Evolutionary conservation across 2,113 vertebrate species (phyloP).

Genomic region (Tychaedon coryphoeus): DNA sequence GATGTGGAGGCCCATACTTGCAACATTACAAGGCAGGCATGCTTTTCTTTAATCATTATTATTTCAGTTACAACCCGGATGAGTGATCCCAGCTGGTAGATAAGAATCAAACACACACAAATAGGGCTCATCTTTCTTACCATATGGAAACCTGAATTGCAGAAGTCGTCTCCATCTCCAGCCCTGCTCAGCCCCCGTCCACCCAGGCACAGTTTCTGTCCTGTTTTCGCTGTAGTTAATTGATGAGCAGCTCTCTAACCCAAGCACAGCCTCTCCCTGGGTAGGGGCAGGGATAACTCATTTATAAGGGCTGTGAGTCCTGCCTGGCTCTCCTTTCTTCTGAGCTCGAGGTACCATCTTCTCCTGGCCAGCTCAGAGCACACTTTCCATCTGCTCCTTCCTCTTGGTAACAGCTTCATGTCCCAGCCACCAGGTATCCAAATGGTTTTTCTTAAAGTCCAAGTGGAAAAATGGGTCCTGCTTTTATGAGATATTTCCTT

Average conservation of each 20-base stretch:
- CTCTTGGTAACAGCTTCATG: not conserved
- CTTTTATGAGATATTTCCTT: not conserved
- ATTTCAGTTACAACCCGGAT: slow-evolving; percentile 63
- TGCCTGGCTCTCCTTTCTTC: not conserved
- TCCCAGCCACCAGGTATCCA: not conserved
- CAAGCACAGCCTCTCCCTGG: not conserved
- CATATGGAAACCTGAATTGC: slow-evolving; percentile 56
- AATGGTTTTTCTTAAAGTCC: not conserved
- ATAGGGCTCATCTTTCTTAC: slow-evolving; percentile 62
- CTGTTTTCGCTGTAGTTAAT: not conserved
- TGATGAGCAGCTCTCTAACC: not conserved
- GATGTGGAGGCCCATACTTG: slow-evolving; percentile 43
- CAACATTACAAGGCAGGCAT: slow-evolving; percentile 58
- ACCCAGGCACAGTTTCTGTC: not conserved
- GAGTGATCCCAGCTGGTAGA: slow-evolving; percentile 70
- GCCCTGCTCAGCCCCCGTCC: not conserved
- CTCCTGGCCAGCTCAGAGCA: not conserved
- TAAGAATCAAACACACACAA: slow-evolving; percentile 68
- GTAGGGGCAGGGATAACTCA: not conserved
- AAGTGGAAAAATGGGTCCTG: not conserved
- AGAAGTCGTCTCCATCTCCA: slow-evolving; percentile 11
- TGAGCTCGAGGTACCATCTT: not conserved
- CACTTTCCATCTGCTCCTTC: not conserved
- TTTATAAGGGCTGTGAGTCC: not conserved
- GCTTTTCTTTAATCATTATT: slow-evolving; percentile 71